Evolutionary conservation across 1,140 invertebrate species (phyloP).

Genomic region (Heliconius eleuchia): DNA sequence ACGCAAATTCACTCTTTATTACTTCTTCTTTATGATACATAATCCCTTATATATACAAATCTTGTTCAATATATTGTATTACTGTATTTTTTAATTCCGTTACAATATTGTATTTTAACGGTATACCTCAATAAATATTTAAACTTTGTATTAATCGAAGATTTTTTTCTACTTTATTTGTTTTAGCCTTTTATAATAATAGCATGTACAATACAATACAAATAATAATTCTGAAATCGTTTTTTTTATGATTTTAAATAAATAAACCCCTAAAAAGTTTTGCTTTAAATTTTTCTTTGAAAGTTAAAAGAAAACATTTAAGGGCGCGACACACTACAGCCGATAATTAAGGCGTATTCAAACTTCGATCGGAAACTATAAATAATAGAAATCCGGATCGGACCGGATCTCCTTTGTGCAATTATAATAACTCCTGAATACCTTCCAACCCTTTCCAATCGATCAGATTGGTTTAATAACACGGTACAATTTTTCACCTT

Average conservation of each 20-base stretch:
- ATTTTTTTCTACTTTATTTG: not conserved
- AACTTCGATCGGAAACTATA: slow-evolving; percentile 77
- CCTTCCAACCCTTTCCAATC: slow-evolving; percentile 66
- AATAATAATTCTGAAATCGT: not conserved
- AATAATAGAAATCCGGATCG: slow-evolving; percentile 75
- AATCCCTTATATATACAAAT: slow-evolving; percentile 3
- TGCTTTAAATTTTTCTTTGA: slow-evolving; percentile 61
- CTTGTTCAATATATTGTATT: not conserved
- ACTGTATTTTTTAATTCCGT: slow-evolving; percentile 33
- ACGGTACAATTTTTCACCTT: slow-evolving; percentile 61
- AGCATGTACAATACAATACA: not conserved
- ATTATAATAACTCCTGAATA: slow-evolving; percentile 71
- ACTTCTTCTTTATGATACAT: not conserved
- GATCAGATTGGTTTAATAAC: slow-evolving; percentile 76
- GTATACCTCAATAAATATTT: slow-evolving; percentile 58
- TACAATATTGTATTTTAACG: slow-evolving; percentile 44
- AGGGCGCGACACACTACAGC: slow-evolving; percentile 67
- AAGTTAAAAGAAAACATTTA: slow-evolving; percentile 61
- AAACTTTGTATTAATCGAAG: slow-evolving; percentile 33
- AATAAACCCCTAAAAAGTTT: not conserved
- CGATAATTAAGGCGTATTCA: slow-evolving; percentile 80
- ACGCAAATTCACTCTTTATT: slow-evolving; percentile 9
- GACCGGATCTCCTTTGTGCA: slow-evolving; percentile 77
- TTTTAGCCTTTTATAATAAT: not conserved
- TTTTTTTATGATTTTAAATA: slow-evolving; percentile 2